Evolutionary conservation across 2,797 vertebrate species (phyloP).

Genomic region (Tenualosa thibaudeaui): DNA sequence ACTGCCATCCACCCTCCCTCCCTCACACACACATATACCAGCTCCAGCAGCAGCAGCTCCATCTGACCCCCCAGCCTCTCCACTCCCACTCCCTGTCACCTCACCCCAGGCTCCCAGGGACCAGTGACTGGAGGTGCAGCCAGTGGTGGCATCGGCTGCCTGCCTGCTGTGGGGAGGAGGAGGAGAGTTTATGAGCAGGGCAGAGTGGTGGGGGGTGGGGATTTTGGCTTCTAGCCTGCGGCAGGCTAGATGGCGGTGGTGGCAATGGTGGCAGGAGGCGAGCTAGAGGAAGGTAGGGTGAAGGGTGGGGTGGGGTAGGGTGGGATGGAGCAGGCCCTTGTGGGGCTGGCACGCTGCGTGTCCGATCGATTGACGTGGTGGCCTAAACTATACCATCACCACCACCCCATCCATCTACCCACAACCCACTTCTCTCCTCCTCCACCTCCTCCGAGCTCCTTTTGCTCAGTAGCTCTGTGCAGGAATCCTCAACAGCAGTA

Average conservation of each 20-base stretch:
- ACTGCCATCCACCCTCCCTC: background rate
- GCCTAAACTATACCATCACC: background rate
- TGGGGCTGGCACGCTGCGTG: conserved; percentile 55
- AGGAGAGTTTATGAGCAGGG: conserved; percentile 10
- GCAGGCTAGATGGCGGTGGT: background rate
- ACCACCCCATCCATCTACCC: background rate
- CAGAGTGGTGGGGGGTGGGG: background rate
- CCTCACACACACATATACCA: background rate
- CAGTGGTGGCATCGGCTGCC: conserved; percentile 27
- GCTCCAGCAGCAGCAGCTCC: background rate
- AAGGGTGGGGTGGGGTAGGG: conserved; percentile 21
- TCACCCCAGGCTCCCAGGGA: conserved; percentile 46
- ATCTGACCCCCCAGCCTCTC: background rate
- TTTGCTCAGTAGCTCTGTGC: conserved; percentile 4
- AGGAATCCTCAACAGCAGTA: conserved; percentile 34
- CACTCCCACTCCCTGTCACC: conserved; percentile 22
- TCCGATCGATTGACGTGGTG: conserved; percentile 45
- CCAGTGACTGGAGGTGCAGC: conserved; percentile 57
- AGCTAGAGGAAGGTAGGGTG: conserved; percentile 37
- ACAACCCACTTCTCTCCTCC: background rate
- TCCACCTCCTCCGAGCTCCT: background rate
- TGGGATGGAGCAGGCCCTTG: conserved; percentile 52
- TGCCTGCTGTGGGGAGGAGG: background rate
- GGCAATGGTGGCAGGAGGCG: conserved; percentile 58
- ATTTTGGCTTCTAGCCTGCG: background rate